phyloP scores from a whole-genome alignment of 1,140 invertebrate genomes.

The Temnothorax curvispinosus region DNA sequence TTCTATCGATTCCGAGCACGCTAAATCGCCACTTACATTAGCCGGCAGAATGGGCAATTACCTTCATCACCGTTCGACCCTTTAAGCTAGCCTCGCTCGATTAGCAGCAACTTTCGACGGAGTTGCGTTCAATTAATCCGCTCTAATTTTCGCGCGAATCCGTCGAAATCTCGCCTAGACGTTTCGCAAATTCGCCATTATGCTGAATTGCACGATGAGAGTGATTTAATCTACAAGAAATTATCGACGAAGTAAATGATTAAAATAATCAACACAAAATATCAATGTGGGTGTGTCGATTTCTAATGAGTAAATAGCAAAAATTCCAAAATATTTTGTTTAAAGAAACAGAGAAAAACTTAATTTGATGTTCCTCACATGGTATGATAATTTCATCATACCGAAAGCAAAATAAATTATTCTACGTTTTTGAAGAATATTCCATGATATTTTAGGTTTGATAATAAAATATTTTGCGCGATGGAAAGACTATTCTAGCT shows the following conservation, averaged over 20 bases:
- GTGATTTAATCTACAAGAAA: neutral
- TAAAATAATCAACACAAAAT: neutral
- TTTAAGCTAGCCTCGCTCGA: conserved; percentile 57
- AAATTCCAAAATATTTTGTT: neutral
- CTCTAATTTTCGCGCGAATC: conserved; percentile 62
- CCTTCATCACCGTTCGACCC: conserved; percentile 57
- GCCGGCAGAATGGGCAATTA: conserved; percentile 58
- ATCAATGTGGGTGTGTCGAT: neutral
- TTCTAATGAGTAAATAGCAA: neutral
- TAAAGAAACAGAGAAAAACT: neutral
- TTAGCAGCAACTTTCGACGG: conserved; percentile 65
- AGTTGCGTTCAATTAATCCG: conserved; percentile 62
- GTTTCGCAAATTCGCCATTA: conserved; percentile 28
- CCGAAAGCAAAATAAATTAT: neutral
- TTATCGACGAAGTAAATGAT: neutral
- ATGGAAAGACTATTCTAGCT: neutral
- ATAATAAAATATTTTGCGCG: neutral
- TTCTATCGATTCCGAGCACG: conserved; percentile 63
- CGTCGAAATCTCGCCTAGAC: conserved; percentile 25
- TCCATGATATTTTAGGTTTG: neutral
- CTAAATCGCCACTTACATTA: conserved; percentile 72
- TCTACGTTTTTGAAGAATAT: neutral
- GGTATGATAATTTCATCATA: neutral
- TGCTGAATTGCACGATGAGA: neutral
- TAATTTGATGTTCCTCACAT: neutral